phyloP scores from a whole-genome alignment of 2,888 invertebrate genomes.

The Heliconius charithonia region DNA sequence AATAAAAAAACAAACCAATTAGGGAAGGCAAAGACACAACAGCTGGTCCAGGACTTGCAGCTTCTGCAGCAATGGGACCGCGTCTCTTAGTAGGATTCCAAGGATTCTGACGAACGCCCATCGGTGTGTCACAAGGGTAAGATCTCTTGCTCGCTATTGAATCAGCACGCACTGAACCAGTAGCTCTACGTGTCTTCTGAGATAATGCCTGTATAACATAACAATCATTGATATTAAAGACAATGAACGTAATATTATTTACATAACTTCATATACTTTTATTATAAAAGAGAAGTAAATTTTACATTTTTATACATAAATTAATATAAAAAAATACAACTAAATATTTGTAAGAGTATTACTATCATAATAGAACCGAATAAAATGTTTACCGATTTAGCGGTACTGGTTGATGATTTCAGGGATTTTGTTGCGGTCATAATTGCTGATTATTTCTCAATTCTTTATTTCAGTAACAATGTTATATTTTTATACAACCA shows the following conservation, averaged over 20 bases:
- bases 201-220: conserved; percentile 33
- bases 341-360: too few relatives aligned
- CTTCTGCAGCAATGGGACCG: conserved; percentile 94
- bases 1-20: conserved; percentile 84
- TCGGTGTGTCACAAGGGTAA: conserved; percentile 62
- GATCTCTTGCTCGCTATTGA: conserved; percentile 57
- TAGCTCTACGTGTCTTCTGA: conserved; percentile 34
- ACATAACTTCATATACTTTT: too few relatives aligned
- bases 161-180: conserved; percentile 51
- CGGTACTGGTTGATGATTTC: conserved; percentile 54
- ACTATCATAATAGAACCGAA: neutral
- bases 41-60: conserved; percentile 93
- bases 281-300: too few relatives aligned
- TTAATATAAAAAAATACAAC: too few relatives aligned
- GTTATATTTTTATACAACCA: neutral
- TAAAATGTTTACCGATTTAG: conserved; percentile 55
- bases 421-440: conserved; percentile 50
- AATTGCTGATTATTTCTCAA: neutral
- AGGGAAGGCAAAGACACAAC: conserved; percentile 91
- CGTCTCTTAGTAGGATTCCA: conserved; percentile 96
- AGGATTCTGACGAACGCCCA: conserved; percentile 91
- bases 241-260: neutral
- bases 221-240: neutral
- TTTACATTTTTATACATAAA: too few relatives aligned
- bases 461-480: neutral